phyloP scores from a whole-genome alignment of 2,113 vertebrate species.

The Vidua macroura region DNA sequence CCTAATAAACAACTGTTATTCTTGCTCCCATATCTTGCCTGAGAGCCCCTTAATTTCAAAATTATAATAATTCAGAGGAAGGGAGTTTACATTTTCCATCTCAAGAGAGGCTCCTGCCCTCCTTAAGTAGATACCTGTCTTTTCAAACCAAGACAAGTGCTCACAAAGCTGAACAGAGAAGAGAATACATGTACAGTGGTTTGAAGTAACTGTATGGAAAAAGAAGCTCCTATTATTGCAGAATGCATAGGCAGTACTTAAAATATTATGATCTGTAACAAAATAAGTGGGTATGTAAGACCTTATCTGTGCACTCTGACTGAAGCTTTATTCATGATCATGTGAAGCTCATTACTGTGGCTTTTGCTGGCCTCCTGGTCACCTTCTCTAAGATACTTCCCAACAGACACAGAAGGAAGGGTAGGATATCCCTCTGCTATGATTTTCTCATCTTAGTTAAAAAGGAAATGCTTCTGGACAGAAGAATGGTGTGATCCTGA shows the following conservation, averaged over 20 bases:
- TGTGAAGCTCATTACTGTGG: background rate
- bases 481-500: background rate
- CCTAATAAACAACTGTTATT: background rate
- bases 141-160: background rate
- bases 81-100: background rate
- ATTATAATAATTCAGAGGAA: background rate
- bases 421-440: background rate
- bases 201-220: background rate
- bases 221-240: background rate
- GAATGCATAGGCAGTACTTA: rapidly evolving
- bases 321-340: background rate
- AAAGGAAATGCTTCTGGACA: background rate
- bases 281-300: background rate
- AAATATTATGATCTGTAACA: background rate
- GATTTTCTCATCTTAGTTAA: background rate
- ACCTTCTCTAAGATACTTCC: background rate
- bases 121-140: background rate
- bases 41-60: background rate
- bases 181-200: background rate
- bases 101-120: background rate
- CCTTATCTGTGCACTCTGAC: background rate
- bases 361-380: background rate
- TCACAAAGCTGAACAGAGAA: background rate
- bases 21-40: background rate
- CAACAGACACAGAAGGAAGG: background rate